Evolutionary conservation across 2,888 invertebrate species (phyloP), one percentile per base, ranked within the genome.

Genomic region (Melikaiella ostensackeni): DNA sequence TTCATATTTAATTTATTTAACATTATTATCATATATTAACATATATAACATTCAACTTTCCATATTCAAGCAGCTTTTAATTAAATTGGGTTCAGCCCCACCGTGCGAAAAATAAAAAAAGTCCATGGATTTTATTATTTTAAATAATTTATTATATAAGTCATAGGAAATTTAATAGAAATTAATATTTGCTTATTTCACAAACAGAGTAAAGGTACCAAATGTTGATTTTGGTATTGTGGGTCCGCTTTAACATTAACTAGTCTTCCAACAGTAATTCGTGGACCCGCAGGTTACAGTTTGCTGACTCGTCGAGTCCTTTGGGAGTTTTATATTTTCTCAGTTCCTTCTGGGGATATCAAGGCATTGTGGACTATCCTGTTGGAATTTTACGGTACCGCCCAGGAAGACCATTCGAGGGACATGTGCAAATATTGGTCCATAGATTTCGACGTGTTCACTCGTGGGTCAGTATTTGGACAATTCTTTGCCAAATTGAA

Each of bases 371-470:
- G 30, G 11, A 46, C 50, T 33, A 46, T n/a, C 30, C 70, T 70
- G 70, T 70, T 70, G 46, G 46, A 70, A 50, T 50, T 70, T 50
- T 33, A 70, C 33, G 33, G 50, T 70, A n/a, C 33, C 50, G 70
- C 70, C 70, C 46, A 27, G 50, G 33, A 66, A 66, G 50, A 50
- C 70, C 70, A 33, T 50, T 70, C 70, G 30, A 9, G 70, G 33
- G 50, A 70, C 70, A 33, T 50, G 30, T 50, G 50, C 50, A 70
- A 70, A 70, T 70, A 70, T 70, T 70, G 70, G 30, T 50, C 50
- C 50, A 70, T 70, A 50, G 50, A 70, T 70, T 70, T 50, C 27
- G 8, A 30, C n/a, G 27, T 50, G 30, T 70, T 50, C 70, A 30
- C 50, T 50, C 50, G 11, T 50, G 50, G 30, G 70, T 30, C 30